Conservation (phyloP, 2,113 vertebrate genomes). For the Tonatia bakeri region DNA sequence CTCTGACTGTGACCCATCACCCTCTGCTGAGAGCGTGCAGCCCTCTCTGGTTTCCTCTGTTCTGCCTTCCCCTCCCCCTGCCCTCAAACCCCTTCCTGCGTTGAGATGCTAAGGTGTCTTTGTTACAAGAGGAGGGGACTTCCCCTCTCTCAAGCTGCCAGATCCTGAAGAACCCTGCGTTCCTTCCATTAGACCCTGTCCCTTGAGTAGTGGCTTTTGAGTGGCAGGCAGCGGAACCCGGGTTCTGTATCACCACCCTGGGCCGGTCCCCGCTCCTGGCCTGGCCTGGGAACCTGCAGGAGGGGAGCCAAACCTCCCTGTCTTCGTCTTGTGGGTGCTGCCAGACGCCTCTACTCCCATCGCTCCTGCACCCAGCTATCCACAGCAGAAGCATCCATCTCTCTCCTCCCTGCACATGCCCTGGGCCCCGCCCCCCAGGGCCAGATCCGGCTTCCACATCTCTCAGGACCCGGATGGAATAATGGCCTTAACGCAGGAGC, state of each 20-base stretch:
- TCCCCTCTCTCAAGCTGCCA: not conserved
- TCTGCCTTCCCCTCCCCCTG: not conserved
- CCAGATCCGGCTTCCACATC: not conserved
- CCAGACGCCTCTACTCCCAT: not conserved
- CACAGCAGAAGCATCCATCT: not conserved
- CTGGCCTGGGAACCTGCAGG: not conserved
- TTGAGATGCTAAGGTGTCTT: not conserved
- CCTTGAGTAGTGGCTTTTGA: not conserved
- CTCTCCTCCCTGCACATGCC: not conserved
- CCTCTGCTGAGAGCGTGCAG: not conserved
- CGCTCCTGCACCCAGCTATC: fast-evolving
- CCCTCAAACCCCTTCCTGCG: not conserved
- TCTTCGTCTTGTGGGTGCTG: not conserved
- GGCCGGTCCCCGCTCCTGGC: no score
- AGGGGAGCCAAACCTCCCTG: not conserved
- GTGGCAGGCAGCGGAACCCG: not conserved
- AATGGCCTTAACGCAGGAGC: not conserved
- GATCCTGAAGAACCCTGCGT: not conserved
- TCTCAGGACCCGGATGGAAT: not conserved
- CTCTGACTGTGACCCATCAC: not conserved
- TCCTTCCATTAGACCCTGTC: not conserved
- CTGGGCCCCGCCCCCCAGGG: not conserved
- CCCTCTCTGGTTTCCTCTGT: not conserved
- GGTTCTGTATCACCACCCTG: not conserved
- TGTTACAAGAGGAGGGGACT: not conserved